Conservation (phyloP, 2,113 vertebrate species). For the Pica pica region DNA sequence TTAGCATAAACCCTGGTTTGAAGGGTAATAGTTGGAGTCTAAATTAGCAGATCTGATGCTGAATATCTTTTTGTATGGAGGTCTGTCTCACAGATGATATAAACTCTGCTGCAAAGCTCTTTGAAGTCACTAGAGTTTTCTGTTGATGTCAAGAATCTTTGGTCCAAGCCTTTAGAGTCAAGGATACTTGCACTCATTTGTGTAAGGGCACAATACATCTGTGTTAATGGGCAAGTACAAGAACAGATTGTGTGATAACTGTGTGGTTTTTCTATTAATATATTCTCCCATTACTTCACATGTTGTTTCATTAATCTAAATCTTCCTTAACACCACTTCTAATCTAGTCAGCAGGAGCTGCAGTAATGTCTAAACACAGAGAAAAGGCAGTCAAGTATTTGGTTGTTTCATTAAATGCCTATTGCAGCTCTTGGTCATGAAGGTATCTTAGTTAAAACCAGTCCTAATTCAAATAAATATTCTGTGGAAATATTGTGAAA, state of each 20-base stretch:
- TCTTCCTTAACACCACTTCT: not conserved
- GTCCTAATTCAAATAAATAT: not conserved
- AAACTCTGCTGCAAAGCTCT: not conserved
- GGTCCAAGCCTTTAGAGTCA: not conserved
- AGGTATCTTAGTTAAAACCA: not conserved
- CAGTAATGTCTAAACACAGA: not conserved
- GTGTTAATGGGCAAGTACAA: not conserved
- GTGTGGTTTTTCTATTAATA: not conserved
- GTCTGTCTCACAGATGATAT: not conserved
- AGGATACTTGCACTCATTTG: not conserved
- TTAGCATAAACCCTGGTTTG: not conserved
- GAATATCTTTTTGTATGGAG: not conserved
- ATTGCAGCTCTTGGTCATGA: not conserved
- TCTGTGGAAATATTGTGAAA: conserved; percentile 7
- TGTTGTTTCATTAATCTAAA: not conserved
- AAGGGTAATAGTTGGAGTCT: not conserved
- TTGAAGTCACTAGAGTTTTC: not conserved
- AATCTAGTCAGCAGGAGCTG: not conserved
- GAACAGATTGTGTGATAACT: not conserved
- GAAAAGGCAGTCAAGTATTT: not conserved
- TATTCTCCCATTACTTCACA: not conserved
- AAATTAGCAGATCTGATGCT: not conserved
- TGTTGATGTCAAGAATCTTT: not conserved
- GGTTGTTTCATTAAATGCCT: not conserved
- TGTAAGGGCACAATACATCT: not conserved